A percentile compares a stretch with the other conserved stretches of the same genome.
phyloP scores from a whole-genome alignment of 2,113 vertebrate genomes.

The Scomber scombrus region DNA sequence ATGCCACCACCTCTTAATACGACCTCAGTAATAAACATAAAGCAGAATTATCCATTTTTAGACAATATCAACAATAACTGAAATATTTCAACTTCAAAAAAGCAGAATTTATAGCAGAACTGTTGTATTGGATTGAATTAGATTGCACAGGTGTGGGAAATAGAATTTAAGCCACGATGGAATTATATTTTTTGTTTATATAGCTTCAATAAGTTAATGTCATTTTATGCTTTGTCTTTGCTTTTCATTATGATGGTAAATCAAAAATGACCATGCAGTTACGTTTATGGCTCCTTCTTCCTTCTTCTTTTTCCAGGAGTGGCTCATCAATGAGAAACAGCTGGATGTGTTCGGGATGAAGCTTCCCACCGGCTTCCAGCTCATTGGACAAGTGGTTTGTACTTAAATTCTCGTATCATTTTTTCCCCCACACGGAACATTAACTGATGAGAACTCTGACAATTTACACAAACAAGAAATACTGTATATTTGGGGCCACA shows the following conservation, averaged over 20 bases:
- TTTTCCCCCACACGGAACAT: background rate
- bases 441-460: no score
- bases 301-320: conserved; percentile 77
- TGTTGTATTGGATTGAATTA: no score
- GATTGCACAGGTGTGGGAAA: no score
- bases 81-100: no score
- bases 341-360: conserved; percentile 88
- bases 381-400: conserved; percentile 90
- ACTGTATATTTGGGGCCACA: background rate
- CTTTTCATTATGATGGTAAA: background rate
- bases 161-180: no score
- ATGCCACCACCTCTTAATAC: no score
- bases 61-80: no score
- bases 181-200: no score
- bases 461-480: background rate
- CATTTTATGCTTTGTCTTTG: background rate
- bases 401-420: background rate
- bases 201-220: no score
- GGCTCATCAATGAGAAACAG: conserved; percentile 84
- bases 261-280: background rate
- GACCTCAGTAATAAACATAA: no score
- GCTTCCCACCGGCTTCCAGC: conserved; percentile 88
- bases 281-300: background rate
- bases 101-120: no score
- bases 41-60: no score